phyloP scores from a whole-genome alignment of 1,140 invertebrate genomes.

The Caenorhabditis remanei region DNA sequence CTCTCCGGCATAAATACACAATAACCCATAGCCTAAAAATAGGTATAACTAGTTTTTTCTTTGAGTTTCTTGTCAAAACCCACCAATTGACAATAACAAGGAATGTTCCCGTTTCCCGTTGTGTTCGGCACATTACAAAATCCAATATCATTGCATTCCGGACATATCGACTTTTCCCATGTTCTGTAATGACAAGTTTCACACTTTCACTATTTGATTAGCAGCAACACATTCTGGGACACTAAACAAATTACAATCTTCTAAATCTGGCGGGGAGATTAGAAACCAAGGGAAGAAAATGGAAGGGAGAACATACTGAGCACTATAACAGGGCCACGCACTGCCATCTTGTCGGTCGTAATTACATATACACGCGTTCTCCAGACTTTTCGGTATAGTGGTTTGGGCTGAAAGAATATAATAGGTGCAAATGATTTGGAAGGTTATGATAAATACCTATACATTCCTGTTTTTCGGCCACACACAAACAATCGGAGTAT shows the following conservation, averaged over 20 bases:
- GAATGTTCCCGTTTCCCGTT: constrained; percentile 68
- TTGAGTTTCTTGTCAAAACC: not conserved
- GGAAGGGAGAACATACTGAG: constrained; percentile 62
- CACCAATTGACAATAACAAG: constrained; percentile 74
- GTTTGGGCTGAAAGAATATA: constrained; percentile 30
- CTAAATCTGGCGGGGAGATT: constrained; percentile 7
- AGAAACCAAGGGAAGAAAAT: constrained; percentile 8
- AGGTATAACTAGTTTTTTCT: not conserved
- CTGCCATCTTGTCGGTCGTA: constrained; percentile 75
- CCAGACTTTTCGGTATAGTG: not conserved
- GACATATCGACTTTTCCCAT: constrained; percentile 67
- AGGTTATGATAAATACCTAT: constrained; percentile 68
- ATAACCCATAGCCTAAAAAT: constrained; percentile 71
- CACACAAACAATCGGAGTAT: constrained; percentile 74
- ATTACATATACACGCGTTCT: constrained; percentile 72
- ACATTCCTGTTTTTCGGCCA: constrained; percentile 67
- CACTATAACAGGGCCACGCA: constrained; percentile 75
- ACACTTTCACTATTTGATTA: constrained; percentile 19
- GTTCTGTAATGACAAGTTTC: constrained; percentile 63
- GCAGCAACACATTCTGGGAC: not conserved
- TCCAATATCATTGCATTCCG: constrained; percentile 76
- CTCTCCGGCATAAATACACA: constrained; percentile 73
- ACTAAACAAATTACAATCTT: not conserved
- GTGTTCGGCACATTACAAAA: constrained; percentile 76
- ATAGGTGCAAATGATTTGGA: too few relatives aligned